These are phyloP conservation scores for Chrysocyon brachyurus DNA, from an alignment of 2,797 vertebrate genomes.

Conservation along the genomic window DNA sequence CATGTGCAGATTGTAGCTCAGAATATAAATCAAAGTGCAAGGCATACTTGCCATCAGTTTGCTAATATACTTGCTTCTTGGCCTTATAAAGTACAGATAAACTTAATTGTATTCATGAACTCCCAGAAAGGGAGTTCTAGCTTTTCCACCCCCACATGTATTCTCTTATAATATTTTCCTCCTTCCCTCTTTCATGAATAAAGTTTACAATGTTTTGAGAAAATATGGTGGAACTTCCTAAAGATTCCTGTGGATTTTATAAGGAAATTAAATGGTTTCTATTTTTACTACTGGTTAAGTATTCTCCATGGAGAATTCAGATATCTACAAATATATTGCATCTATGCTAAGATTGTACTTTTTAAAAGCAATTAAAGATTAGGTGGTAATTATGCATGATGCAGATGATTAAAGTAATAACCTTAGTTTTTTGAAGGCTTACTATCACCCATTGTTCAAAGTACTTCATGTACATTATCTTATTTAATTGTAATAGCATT, in stretches of 20 bases:
- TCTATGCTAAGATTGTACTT: neutral
- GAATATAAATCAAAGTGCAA: conserved; percentile 25
- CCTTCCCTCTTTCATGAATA: neutral
- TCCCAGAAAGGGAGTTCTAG: neutral
- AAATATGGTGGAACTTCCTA: neutral
- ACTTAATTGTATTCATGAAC: conserved; percentile 40
- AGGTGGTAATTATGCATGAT: conserved; percentile 42
- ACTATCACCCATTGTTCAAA: conserved; percentile 15
- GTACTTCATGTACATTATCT: neutral
- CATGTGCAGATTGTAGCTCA: conserved; percentile 17
- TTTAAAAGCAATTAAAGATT: neutral
- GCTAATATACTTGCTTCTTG: conserved; percentile 6
- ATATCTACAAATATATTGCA: neutral
- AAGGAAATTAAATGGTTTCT: neutral
- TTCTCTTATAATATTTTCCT: conserved; percentile 43
- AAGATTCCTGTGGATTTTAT: neutral
- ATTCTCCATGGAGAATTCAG: neutral
- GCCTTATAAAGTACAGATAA: neutral
- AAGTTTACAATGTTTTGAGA: conserved; percentile 32
- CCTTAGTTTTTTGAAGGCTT: neutral
- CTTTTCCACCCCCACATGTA: neutral
- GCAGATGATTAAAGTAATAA: neutral
- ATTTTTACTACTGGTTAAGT: neutral
- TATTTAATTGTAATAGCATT: neutral
- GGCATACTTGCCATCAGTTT: neutral